Percentiles rank a stretch among this genome's conserved stretches.
phyloP scores from a whole-genome alignment of 2,113 vertebrate species.

The Crotalus tigris region DNA sequence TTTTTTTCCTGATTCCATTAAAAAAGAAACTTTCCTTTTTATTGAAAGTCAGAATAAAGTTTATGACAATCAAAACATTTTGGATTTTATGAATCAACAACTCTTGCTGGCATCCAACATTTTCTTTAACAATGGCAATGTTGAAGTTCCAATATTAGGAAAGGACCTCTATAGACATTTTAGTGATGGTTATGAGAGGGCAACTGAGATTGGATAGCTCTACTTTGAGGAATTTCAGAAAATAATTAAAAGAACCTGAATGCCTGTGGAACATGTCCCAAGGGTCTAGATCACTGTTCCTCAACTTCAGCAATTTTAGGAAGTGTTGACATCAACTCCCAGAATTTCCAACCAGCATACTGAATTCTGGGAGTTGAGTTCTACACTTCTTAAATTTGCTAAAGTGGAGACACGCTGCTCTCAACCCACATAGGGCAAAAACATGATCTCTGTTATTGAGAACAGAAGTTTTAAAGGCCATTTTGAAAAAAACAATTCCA shows the following conservation, averaged over 20 bases:
- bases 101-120: background rate
- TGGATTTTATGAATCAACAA: background rate
- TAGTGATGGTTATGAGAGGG: background rate
- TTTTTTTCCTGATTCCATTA: background rate
- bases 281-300: background rate
- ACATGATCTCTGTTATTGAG: background rate
- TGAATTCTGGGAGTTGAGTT: background rate
- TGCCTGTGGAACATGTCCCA: background rate
- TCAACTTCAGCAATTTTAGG: background rate
- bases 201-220: background rate
- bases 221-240: background rate
- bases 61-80: background rate
- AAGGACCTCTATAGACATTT: background rate
- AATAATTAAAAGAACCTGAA: background rate
- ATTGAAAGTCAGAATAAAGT: background rate
- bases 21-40: background rate
- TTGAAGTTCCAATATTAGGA: background rate
- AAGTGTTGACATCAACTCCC: background rate
- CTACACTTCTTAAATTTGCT: background rate
- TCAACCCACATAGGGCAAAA: background rate
- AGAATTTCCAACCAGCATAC: background rate
- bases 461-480: background rate
- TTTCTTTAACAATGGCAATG: background rate
- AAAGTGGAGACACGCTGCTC: background rate
- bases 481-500: background rate